Conservation (phyloP, 2,797 vertebrate genomes). For the Poeciliopsis turneri region DNA sequence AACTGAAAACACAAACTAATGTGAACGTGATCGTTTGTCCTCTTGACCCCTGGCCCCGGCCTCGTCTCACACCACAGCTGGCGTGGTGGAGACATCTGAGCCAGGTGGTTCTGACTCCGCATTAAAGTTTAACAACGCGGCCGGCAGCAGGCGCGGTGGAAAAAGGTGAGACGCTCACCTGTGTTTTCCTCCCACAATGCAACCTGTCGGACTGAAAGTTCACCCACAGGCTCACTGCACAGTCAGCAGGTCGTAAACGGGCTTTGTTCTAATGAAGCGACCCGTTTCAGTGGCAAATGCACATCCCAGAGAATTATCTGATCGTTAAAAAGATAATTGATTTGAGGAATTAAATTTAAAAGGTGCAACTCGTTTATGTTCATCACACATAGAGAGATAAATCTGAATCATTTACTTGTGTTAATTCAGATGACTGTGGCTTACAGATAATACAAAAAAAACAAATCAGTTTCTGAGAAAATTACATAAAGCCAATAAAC, state of each 20-base stretch:
- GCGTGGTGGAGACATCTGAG: conserved; percentile 61
- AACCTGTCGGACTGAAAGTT: neutral
- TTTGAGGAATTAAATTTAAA: neutral
- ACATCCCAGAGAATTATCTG: neutral
- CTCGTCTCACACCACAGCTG: conserved; percentile 31
- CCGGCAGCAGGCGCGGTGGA: conserved; percentile 12
- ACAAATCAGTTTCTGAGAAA: neutral
- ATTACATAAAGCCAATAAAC: neutral
- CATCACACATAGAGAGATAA: neutral
- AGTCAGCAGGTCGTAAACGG: neutral
- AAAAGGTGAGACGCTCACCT: neutral
- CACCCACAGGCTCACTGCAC: neutral
- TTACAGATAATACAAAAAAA: neutral
- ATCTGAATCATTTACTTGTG: neutral
- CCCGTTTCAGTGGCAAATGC: neutral
- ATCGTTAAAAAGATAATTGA: neutral
- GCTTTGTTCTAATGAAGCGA: neutral
- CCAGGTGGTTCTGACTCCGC: conserved; percentile 60
- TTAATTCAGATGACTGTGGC: neutral
- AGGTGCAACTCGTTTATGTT: neutral
- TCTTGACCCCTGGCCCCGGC: conserved; percentile 47
- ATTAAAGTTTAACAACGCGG: conserved; percentile 72
- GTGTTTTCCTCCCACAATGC: neutral
- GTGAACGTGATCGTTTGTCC: conserved; percentile 16
- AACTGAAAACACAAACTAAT: neutral